A percentile compares a stretch with the other conserved stretches of the same genome.
These are phyloP conservation scores for Zaprionus lachaisei DNA, from an alignment of 1,140 invertebrate genomes.

Conservation along the genomic window DNA sequence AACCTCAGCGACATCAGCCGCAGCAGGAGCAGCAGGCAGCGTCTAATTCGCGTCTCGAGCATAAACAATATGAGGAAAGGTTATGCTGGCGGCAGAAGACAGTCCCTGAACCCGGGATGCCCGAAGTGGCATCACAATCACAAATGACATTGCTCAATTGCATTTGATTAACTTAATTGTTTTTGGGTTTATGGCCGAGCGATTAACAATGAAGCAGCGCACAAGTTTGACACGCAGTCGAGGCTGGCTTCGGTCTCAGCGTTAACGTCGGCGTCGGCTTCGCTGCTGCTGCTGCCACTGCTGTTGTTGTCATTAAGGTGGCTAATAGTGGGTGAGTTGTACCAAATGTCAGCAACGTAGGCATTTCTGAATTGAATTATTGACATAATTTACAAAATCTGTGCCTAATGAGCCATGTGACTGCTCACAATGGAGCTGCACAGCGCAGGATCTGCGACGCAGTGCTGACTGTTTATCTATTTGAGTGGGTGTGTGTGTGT, in stretches of 20 bases:
- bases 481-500: slow-evolving; percentile 6
- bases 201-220: slow-evolving; percentile 76
- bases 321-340: slow-evolving; percentile 36
- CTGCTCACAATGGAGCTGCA: slow-evolving; percentile 55
- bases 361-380: slow-evolving; percentile 82
- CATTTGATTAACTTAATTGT: slow-evolving; percentile 83
- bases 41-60: slow-evolving; percentile 42
- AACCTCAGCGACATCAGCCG: slow-evolving; percentile 43
- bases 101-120: background rate
- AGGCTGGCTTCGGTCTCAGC: background rate
- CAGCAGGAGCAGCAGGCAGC: slow-evolving; percentile 18
- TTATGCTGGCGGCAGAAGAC: slow-evolving; percentile 9
- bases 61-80: slow-evolving; percentile 58
- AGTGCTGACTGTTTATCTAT: slow-evolving; percentile 9
- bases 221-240: slow-evolving; percentile 72
- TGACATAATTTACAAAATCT: slow-evolving; percentile 83
- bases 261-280: background rate
- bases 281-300: slow-evolving; percentile 4
- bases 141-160: slow-evolving; percentile 83
- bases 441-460: slow-evolving; percentile 41
- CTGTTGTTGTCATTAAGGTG: slow-evolving; percentile 60
- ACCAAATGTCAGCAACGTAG: slow-evolving; percentile 71
- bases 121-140: slow-evolving; percentile 61
- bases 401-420: slow-evolving; percentile 79
- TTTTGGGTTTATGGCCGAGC: slow-evolving; percentile 73